Evolutionary conservation across 2,888 invertebrate species (phyloP), one percentile per base, ranked within the genome.

Genomic region (Campoletis raptor): DNA sequence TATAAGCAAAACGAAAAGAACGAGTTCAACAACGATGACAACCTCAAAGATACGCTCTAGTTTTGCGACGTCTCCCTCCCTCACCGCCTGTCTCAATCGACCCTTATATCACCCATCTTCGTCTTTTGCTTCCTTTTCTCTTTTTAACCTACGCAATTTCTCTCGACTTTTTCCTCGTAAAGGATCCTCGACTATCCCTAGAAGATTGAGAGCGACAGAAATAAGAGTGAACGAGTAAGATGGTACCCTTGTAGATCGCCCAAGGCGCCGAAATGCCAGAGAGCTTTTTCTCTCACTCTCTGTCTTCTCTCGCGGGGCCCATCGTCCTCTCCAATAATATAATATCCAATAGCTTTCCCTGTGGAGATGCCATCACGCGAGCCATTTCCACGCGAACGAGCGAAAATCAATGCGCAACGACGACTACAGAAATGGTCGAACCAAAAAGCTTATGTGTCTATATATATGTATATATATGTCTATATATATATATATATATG

Each of bases 401-500:
- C 85, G 81, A 86, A 76, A 87, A 87, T 86, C 87, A 87, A 86
- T 86, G 87, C 79, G 48, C 87, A 36, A 80, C 81, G 54, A 76
- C 83, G 72, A 78, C 82, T 77, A 81, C 72, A 83, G 81, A 87
- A 83, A 83, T 73, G 73, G 73, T 76, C 77, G 73, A 80, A 45
- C 30, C 69, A 76, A 64, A 45, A 64, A 78, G 64, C 57, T 83
- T 78, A 57, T 66, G 57, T 52, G 40, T 66, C 6, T 57, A 42
- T 45, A 42, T 18, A 42, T 69, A 10, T 73, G 24, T 81, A 6
- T 24, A 8, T 66, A 40, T 79, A 67, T n/a, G n/a, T n/a, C n/a
- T n/a, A n/a, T n/a, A n/a, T n/a, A n/a, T n/a, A n/a, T n/a, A n/a
- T 57, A 42, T 45, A 42, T 18, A 42, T 61, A 30, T 30, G 30